phyloP scores from a whole-genome alignment of 2,113 vertebrate genomes.

The Pituophis catenifer region DNA sequence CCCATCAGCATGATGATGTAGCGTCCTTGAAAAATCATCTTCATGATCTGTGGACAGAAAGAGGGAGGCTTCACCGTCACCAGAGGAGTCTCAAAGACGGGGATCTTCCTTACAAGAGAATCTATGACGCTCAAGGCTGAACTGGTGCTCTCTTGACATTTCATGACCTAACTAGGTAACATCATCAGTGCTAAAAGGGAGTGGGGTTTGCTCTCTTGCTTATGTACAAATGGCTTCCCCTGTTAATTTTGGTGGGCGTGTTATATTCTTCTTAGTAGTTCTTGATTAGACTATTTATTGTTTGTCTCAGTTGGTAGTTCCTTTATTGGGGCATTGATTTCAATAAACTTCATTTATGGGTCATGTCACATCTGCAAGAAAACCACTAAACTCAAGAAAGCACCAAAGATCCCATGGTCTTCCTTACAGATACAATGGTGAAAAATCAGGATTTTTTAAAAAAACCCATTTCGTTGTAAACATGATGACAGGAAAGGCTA shows the following conservation, averaged over 20 bases:
- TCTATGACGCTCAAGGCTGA: not conserved
- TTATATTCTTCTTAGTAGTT: not conserved
- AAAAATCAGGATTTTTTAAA: not conserved
- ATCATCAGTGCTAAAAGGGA: not conserved
- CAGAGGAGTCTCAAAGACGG: not conserved
- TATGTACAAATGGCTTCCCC: not conserved
- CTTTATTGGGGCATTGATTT: not conserved
- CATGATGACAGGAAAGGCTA: too few species aligned
- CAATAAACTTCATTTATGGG: not conserved
- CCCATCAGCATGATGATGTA: slow-evolving; percentile 97
- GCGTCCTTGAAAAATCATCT: slow-evolving; percentile 90
- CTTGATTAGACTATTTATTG: not conserved
- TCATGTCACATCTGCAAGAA: not conserved
- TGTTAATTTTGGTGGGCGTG: not conserved
- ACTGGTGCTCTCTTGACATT: not conserved
- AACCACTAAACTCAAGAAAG: not conserved
- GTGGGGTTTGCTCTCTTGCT: not conserved
- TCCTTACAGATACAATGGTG: not conserved
- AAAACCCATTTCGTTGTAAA: too few species aligned
- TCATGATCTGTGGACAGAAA: slow-evolving; percentile 77
- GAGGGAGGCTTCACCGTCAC: not conserved
- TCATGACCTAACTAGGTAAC: not conserved
- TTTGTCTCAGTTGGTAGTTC: not conserved
- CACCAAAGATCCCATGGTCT: not conserved
- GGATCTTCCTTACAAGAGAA: not conserved